Base-by-base conservation (phyloP, 2,888 invertebrate species). In the Sialis lutaria region DNA sequence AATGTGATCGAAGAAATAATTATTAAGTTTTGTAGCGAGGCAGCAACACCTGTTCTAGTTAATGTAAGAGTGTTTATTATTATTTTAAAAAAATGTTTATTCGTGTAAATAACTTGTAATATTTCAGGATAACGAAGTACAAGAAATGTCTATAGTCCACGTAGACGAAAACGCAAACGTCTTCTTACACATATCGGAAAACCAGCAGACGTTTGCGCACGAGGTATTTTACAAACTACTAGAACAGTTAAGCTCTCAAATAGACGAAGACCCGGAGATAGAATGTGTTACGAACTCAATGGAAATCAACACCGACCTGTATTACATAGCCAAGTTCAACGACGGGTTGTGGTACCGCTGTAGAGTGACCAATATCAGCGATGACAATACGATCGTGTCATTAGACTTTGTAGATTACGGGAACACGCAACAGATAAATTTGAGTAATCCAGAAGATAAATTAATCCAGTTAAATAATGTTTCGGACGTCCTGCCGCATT, bases 1-100 rank as follows among this genome's bases (percentile, higher is more conserved):
- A 74, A 80, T 61, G 63, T 81, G 48, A 80, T 81, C 62, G 69
- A 73, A 53, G 62, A 74, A 56, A 64, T 80, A 46, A 62, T 73
- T 40, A 69, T 72, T 60, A 68, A 65, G 63, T 74, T 72, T 57
- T 69, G 61, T 60, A 60, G 55, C 55, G 63, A 52, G 59, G 62
- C 54, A 64, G 63, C 32, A 64, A 64, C 58, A 58, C 66, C 52
- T 48, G 66, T 52, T 62, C 65, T 43, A 62, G 65, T 65, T 22
- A 22, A 22, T 22, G 22, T 22, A 22, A 22, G 22, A 4, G 4
- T 22, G 22, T 22, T 22, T 22, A 22, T 22, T 22, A 22, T 22
- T 22, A 22, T 2, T 22, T n/a, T 22, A 22, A 22, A 22, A 2
- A 22, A 22, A 4, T 22, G 22, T 4, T 4, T 22, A 22, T 22